Conservation (phyloP, 2,888 invertebrate species). For the Catocala fraxini region DNA sequence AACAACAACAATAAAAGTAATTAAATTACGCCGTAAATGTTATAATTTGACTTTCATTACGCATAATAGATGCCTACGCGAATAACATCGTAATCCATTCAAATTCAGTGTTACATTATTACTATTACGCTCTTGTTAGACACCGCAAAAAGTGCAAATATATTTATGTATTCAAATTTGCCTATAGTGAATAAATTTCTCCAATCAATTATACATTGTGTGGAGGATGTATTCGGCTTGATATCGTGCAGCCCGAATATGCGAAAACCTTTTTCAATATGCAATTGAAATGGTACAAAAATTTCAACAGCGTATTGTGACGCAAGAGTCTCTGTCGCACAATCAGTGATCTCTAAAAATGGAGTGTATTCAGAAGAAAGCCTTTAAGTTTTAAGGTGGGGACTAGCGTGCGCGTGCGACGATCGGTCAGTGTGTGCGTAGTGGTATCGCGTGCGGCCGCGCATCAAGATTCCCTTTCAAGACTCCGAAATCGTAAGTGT, state of each 20-base stretch:
- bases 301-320: slow-evolving; percentile 39
- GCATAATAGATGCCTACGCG: too few species aligned
- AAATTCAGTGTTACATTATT: too few species aligned
- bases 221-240: too few species aligned
- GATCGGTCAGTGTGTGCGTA: slow-evolving; percentile 57
- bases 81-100: too few species aligned
- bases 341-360: slow-evolving; percentile 53
- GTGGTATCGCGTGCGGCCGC: slow-evolving; percentile 58
- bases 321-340: slow-evolving; percentile 47
- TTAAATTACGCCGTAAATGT: too few species aligned
- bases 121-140: too few species aligned
- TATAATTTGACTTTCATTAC: too few species aligned
- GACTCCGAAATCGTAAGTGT: slow-evolving; percentile 58
- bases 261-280: slow-evolving; percentile 1
- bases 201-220: too few species aligned
- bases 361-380: slow-evolving; percentile 57
- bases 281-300: slow-evolving; percentile 15
- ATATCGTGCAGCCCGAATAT: too few species aligned
- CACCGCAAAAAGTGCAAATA: too few species aligned
- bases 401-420: slow-evolving; percentile 40
- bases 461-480: slow-evolving; percentile 50
- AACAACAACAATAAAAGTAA: too few species aligned
- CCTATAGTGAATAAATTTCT: neutral
- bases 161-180: too few species aligned
- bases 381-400: slow-evolving; percentile 54